Percentiles rank a stretch among this genome's conserved stretches.
These are phyloP conservation scores for Melanostoma mellinum DNA, from an alignment of 2,888 invertebrate genomes.

Conservation along the genomic window DNA sequence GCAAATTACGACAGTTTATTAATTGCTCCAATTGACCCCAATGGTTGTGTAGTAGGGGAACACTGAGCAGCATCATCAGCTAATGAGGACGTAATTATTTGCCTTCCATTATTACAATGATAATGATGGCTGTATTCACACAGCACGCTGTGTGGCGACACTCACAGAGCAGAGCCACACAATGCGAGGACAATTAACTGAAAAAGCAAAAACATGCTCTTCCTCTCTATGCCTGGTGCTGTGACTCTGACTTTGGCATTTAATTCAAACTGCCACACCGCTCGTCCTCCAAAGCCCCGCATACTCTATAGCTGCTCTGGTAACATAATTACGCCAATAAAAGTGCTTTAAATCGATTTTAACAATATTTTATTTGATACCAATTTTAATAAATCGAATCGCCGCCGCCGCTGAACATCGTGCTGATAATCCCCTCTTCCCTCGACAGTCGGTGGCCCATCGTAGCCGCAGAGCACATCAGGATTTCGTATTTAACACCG, in stretches of 20 bases:
- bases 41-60: conserved; percentile 8
- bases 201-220: conserved; percentile 49
- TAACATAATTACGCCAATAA: conserved; percentile 73
- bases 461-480: conserved; percentile 63
- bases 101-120: conserved; percentile 68
- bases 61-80: conserved; percentile 59
- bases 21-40: conserved; percentile 57
- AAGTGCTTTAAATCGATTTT: conserved; percentile 72
- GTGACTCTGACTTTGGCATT: conserved; percentile 51
- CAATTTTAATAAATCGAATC: conserved; percentile 73
- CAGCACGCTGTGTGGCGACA: conserved; percentile 5
- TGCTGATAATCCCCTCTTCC: conserved; percentile 19
- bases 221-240: background rate
- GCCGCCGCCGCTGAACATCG: conserved; percentile 33
- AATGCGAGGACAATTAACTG: conserved; percentile 68
- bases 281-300: background rate
- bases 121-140: conserved; percentile 70
- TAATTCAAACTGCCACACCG: conserved; percentile 40
- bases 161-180: conserved; percentile 17
- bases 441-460: background rate
- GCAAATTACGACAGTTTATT: conserved; percentile 72
- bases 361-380: conserved; percentile 73
- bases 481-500: conserved; percentile 69
- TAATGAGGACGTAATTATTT: conserved; percentile 73
- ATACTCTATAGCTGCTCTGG: conserved; percentile 49